Evolutionary conservation across 1,140 invertebrate genomes (phyloP), one percentile per base, ranked within the genome.

Genomic region (Brachionus angularis): DNA sequence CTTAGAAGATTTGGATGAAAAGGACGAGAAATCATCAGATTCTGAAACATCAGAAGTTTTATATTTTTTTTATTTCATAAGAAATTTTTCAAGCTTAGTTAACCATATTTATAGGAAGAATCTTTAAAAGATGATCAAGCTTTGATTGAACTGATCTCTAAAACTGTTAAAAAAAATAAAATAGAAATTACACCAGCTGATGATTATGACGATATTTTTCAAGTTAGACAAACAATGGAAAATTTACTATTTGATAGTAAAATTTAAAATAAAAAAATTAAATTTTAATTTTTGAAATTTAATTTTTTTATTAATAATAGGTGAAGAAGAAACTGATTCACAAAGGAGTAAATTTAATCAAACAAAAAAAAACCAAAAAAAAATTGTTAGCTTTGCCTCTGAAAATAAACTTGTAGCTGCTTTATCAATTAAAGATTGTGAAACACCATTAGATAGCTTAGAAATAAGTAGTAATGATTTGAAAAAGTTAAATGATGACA

Each of bases 181-280:
- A n/a, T n/a, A n/a, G n/a, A n/a, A n/a, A n/a, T n/a, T n/a, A n/a
- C n/a, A n/a, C n/a, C n/a, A n/a, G n/a, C n/a, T n/a, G n/a, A n/a
- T n/a, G n/a, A n/a, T n/a, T n/a, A n/a, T n/a, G n/a, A n/a, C n/a
- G n/a, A n/a, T n/a, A n/a, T n/a, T n/a, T n/a, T n/a, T 14, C 10
- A 52, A 52, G 49, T 52, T 14, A 52, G 49, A 52, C 25, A 52
- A 25, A 52, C 49, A 25, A 52, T 52, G 49, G 49, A 52, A 23
- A 52, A 29, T n/a, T 52, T 52, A 29, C 31, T 52, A 7, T 14
- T 52, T 52, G 27, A 52, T n/a, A 52, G 49, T n/a, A 29, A 52
- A 5, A 29, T 29, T 8, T 23, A 50, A 4, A 49, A 49, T 49
- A 1, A 49, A 23, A 5, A 1, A 52, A 52, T 25, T 0, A 16